Evolutionary conservation across 2,888 invertebrate species (phyloP), one percentile per base, ranked within the genome.

Genomic region (Meliscaeva auricollis): DNA sequence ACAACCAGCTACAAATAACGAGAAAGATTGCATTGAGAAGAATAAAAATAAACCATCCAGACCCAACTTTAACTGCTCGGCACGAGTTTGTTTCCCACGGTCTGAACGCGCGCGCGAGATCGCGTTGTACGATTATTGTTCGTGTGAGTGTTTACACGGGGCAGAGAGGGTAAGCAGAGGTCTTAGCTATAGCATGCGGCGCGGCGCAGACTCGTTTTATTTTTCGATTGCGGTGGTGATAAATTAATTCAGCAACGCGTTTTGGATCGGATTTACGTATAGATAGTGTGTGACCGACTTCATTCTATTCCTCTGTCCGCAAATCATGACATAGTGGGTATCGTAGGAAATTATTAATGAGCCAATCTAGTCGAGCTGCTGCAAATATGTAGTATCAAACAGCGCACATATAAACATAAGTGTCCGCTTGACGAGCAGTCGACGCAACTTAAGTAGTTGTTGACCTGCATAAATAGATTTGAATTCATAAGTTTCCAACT

Each of bases 61-160:
- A 75, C 84, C 66, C 58, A 79, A 84, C 79, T 84, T 75, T 79
- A 84, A 79, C 79, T 75, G 74, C 84, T 84, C 91, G 91, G 91
- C 91, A 91, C 91, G 91, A 91, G 91, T 91, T 91, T 91, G 91
- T 91, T 91, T 91, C 91, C 91, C 91, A 91, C 91, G 91, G 91
- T 91, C 90, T 90, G 91, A 88, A 88, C 87, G 88, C 88, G 90
- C 88, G 89, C 88, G 81, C 85, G 88, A 77, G 87, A 82, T 83
- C 68, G 60, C 68, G 69, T 81, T 80, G 83, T 60, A 69, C 52
- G 76, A 76, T 77, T 74, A 79, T 76, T 76, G 74, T 73, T 75
- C 58, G 75, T 73, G 48, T 62, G 69, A 75, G 68, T 70, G 76
- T 82, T 72, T 72, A 83, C 54, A 78, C 58, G 73, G 72, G 38